phyloP scores from a whole-genome alignment of 2,113 vertebrate genomes.

The Cettia cetti region DNA sequence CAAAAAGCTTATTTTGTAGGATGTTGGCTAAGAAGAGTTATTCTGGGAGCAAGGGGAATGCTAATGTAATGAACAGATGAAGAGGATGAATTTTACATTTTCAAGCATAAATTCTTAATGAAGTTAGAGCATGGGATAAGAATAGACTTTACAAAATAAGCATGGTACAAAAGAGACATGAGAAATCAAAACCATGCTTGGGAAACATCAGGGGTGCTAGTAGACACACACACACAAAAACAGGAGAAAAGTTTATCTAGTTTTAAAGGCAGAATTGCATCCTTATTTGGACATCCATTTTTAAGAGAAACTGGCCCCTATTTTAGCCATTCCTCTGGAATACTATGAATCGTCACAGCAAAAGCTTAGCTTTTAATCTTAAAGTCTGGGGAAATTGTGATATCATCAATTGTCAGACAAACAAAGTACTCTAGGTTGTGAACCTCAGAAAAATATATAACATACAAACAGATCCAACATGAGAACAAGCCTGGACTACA shows the following conservation, averaged over 20 bases:
- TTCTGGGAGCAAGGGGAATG: slow-evolving; percentile 45
- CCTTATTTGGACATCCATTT: slow-evolving; percentile 5
- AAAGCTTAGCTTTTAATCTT: not conserved
- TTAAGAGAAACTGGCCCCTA: not conserved
- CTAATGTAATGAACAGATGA: slow-evolving; percentile 50
- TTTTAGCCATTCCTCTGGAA: slow-evolving; percentile 4
- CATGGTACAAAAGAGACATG: slow-evolving; percentile 23
- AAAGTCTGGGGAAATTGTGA: not conserved
- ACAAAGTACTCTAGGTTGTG: not conserved
- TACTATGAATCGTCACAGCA: not conserved
- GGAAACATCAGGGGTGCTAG: not conserved
- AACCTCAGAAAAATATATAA: not conserved
- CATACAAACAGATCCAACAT: not conserved
- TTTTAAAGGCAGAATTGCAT: not conserved
- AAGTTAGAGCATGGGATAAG: slow-evolving; percentile 63
- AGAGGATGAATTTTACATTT: slow-evolving; percentile 65
- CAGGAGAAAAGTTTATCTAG: not conserved
- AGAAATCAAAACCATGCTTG: slow-evolving; percentile 39
- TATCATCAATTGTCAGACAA: not conserved
- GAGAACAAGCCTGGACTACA: not conserved
- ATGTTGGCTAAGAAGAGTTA: slow-evolving; percentile 46
- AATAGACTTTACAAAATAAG: slow-evolving; percentile 60
- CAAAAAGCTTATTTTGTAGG: slow-evolving; percentile 45
- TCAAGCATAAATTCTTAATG: slow-evolving; percentile 63
- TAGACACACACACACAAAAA: not conserved